Evolutionary conservation across 2,888 invertebrate genomes (phyloP), one percentile per base, ranked within the genome.

Genomic region (Eristalis intricaria): DNA sequence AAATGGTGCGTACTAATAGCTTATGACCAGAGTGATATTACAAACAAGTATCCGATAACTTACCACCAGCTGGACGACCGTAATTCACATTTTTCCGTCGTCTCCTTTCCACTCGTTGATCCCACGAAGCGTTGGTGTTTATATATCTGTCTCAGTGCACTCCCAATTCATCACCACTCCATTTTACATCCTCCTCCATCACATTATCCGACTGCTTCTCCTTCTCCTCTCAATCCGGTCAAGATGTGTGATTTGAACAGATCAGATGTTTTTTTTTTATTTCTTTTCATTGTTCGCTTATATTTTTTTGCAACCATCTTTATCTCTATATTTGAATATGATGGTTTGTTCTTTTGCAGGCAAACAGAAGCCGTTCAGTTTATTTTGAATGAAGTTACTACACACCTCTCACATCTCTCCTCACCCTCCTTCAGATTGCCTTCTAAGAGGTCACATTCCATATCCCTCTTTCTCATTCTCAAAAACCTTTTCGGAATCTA

Each of bases 31-130:
- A 83, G 84, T 87, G 80, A 80, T 84, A 64, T 73, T 82, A 84
- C 76, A 87, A 84, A 87, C 84, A 87, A 71, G 71, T 76, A 83
- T 80, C 83, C 87, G 63, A 80, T 65, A 87, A 87, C 87, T 87
- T 84, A 87, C 87, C 87, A 80, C 87, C 87, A 80, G 22, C 60
- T 43, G 64, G 77, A 13, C 64, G 69, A 77, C 66, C 23, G 29
- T 29, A 68, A 66, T 66, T 65, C 32, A 50, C 35, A 22, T 43
- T 56, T 50, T 63, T 66, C 75, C 29, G 68, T 64, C 22, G n/a
- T n/a, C 40, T 38, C 43, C 19, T n/a, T 1, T 58, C 56, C 35
- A 13, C 26, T n/a, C 26, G 22, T 5, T 60, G 58, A 23, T 50
- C 50, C 50, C n/a, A 50, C 50, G 50, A 50, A 22, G 50, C 19